Conservation (phyloP, 2,113 vertebrate genomes). For the Neolamprologus cancellatus region DNA sequence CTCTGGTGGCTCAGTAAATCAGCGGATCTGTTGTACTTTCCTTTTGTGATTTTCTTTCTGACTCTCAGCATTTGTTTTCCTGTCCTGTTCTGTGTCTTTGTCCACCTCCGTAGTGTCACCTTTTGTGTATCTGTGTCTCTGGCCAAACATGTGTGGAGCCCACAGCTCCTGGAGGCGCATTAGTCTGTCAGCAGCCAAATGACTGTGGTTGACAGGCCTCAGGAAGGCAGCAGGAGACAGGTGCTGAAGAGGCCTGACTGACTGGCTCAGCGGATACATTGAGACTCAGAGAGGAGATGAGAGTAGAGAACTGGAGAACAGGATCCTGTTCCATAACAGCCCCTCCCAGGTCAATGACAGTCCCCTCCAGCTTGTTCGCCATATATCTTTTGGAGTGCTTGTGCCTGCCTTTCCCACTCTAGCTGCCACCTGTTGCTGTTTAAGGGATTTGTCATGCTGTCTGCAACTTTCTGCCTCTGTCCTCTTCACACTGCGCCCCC, state of each 20-base stretch:
- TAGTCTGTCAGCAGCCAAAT: slow-evolving; percentile 49
- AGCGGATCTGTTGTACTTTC: not conserved
- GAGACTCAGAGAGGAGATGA: slow-evolving; percentile 28
- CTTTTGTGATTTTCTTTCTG: not conserved
- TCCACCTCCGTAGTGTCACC: not conserved
- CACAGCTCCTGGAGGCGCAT: not conserved
- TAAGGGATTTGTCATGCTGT: not conserved
- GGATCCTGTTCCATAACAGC: slow-evolving; percentile 27
- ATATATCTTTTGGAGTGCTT: not conserved
- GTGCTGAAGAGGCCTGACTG: slow-evolving; percentile 48
- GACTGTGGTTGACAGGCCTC: slow-evolving; percentile 29
- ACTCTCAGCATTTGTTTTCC: not conserved
- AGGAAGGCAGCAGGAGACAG: slow-evolving; percentile 58
- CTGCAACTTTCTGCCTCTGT: not conserved
- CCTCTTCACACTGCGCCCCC: not conserved
- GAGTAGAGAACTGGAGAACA: not conserved
- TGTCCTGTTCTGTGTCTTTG: not conserved
- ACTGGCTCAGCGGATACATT: slow-evolving; percentile 46
- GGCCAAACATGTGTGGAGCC: not conserved
- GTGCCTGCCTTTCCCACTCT: not conserved
- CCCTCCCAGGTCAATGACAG: not conserved
- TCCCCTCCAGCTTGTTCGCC: not conserved
- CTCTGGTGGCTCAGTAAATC: not conserved
- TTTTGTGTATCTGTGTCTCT: not conserved
- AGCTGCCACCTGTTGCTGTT: slow-evolving; percentile 43